Conservation (phyloP, 1,140 invertebrate genomes). For the Ips typographus region DNA sequence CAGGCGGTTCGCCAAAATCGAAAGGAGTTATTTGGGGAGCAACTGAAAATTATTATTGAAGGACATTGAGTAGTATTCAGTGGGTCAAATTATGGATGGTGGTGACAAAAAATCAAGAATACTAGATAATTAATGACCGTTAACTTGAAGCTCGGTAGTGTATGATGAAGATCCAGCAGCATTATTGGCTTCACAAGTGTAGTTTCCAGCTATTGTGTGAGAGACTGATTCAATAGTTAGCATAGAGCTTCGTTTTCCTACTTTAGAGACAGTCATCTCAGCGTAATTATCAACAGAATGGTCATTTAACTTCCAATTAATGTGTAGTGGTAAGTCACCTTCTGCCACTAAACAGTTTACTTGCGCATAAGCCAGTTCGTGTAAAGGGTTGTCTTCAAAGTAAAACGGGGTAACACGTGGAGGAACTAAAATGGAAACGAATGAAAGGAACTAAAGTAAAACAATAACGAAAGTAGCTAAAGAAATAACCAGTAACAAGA, state of each 20-base stretch:
- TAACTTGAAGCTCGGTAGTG: conserved; percentile 66
- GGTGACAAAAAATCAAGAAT: not conserved
- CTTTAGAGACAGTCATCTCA: conserved; percentile 54
- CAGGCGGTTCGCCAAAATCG: conserved; percentile 53
- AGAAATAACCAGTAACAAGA: conserved; percentile 54
- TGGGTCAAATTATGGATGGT: not conserved
- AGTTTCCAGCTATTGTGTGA: conserved; percentile 72
- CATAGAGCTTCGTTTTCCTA: conserved; percentile 49
- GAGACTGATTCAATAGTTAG: conserved; percentile 75
- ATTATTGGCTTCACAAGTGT: conserved; percentile 79
- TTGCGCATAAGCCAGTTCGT: conserved; percentile 71
- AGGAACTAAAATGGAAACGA: conserved; percentile 53
- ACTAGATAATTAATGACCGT: conserved; percentile 53
- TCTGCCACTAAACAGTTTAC: conserved; percentile 72
- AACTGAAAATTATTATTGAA: conserved; percentile 47
- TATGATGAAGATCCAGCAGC: conserved; percentile 69
- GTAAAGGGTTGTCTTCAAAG: conserved; percentile 66
- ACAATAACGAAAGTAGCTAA: conserved; percentile 9
- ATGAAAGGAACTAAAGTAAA: not conserved
- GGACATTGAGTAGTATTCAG: not conserved
- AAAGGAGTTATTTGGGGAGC: conserved; percentile 58
- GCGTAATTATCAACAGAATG: conserved; percentile 52
- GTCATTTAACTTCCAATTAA: conserved; percentile 68
- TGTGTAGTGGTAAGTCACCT: conserved; percentile 68
- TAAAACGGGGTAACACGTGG: conserved; percentile 70